phyloP scores from a whole-genome alignment of 2,797 vertebrate species.

The Lemur catta region DNA sequence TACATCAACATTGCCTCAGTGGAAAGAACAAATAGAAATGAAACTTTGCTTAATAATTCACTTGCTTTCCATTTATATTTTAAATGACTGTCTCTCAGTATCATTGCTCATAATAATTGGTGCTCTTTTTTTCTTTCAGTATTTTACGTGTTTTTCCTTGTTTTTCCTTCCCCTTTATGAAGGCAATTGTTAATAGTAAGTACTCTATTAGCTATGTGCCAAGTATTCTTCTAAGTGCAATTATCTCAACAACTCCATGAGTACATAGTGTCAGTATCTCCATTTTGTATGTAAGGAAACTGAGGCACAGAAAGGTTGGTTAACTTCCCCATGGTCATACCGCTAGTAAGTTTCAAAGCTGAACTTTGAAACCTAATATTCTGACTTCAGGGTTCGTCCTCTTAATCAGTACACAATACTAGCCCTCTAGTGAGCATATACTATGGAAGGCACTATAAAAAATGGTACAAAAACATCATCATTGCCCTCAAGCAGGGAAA shows the following conservation, averaged over 20 bases:
- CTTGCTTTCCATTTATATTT: constrained; percentile 38
- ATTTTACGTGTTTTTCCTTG: neutral
- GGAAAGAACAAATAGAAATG: neutral
- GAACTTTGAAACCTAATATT: neutral
- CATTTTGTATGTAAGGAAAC: constrained; percentile 8
- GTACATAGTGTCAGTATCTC: neutral
- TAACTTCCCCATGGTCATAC: neutral
- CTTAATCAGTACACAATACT: neutral
- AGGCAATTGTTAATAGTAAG: neutral
- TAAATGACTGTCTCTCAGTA: neutral
- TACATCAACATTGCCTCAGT: neutral
- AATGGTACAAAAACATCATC: neutral
- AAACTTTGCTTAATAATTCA: constrained; percentile 24
- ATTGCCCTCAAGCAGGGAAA: neutral
- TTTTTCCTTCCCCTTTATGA: neutral
- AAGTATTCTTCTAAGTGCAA: constrained; percentile 14
- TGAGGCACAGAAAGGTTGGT: neutral
- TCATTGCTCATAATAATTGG: neutral
- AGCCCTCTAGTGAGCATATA: neutral
- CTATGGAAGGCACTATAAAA: neutral
- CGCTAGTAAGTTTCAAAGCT: neutral
- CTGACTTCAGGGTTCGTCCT: neutral
- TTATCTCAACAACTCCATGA: constrained; percentile 11
- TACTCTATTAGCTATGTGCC: neutral
- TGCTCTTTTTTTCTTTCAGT: neutral